phyloP scores from a whole-genome alignment of 2,113 vertebrate species.

The human (Homo sapiens) region GRCh38 chr11:127459001-127459500 shows the following conservation, averaged over 20 bases:
- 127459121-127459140: background rate
- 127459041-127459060: background rate
- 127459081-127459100: background rate
- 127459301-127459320: background rate
- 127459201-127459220: background rate
- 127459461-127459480: fast-evolving
- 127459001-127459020: background rate
- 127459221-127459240: background rate
- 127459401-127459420: background rate
- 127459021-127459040: background rate
- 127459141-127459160: background rate
- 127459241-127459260: background rate
- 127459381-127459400: background rate
- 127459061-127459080: background rate
- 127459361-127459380: background rate
- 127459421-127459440: background rate
- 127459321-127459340: no score
- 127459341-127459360: background rate
- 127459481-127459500: background rate
- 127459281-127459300: background rate
- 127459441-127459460: background rate
- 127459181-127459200: background rate
- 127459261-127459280: background rate
- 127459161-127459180: background rate
- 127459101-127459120: fast-evolving